A percentile compares a stretch with the other conserved stretches of the same genome.
Evolutionary conservation across 2,113 vertebrate species (phyloP).

Genomic region (Megalops atlanticus): DNA sequence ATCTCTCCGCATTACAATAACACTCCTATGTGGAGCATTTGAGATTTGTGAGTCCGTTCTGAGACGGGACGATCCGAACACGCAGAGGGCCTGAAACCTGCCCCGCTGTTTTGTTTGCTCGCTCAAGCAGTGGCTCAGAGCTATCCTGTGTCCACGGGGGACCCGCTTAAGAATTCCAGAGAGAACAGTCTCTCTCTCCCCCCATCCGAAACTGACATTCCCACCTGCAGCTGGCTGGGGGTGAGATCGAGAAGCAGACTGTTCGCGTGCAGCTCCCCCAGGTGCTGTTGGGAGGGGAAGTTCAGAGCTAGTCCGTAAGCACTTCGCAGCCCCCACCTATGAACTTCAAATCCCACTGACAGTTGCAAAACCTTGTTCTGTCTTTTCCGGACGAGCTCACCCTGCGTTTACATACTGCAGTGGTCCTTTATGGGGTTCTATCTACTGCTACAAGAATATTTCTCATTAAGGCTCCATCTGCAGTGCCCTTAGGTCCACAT

Average conservation of each 20-base stretch:
- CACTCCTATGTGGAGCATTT: conserved; percentile 29
- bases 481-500: background rate
- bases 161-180: background rate
- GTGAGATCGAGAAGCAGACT: background rate
- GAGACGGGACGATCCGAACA: conserved; percentile 3
- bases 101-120: conserved; percentile 11
- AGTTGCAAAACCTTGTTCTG: background rate
- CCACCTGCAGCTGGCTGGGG: background rate
- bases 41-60: conserved; percentile 18
- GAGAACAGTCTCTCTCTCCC: no score
- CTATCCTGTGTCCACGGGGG: background rate
- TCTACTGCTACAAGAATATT: background rate
- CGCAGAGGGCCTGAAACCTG: background rate
- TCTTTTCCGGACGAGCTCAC: background rate
- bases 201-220: background rate
- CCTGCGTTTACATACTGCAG: background rate
- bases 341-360: background rate
- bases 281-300: background rate
- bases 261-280: background rate
- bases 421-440: background rate
- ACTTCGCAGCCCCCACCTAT: background rate
- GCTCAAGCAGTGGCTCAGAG: background rate
- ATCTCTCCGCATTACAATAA: conserved; percentile 28
- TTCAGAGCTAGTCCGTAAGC: background rate
- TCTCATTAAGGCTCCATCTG: background rate